These are phyloP conservation scores for Drosophila azteca DNA, from an alignment of 1,140 invertebrate species.

Conservation along the genomic window DNA sequence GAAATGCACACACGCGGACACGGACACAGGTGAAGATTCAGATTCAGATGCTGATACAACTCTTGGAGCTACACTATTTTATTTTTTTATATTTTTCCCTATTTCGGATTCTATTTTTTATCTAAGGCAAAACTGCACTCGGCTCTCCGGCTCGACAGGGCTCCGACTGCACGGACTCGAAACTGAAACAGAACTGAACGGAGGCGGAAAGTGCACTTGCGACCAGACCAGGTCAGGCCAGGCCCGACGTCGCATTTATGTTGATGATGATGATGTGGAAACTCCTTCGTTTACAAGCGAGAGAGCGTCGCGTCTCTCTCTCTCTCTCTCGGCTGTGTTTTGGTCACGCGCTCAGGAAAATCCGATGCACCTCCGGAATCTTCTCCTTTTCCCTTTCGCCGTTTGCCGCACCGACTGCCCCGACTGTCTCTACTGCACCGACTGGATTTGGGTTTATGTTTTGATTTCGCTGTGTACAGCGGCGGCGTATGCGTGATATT, in stretches of 20 bases:
- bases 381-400: background rate
- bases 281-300: constrained; percentile 61
- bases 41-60: too few relatives aligned
- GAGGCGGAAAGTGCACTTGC: constrained; percentile 62
- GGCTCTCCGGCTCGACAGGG: constrained; percentile 46
- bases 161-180: constrained; percentile 70
- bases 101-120: constrained; percentile 16
- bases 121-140: constrained; percentile 25
- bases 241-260: constrained; percentile 64
- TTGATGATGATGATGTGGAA: constrained; percentile 52
- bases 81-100: constrained; percentile 46
- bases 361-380: constrained; percentile 36
- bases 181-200: constrained; percentile 74
- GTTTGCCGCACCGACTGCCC: background rate
- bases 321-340: constrained; percentile 36
- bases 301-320: constrained; percentile 15
- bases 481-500: constrained; percentile 71
- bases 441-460: constrained; percentile 71
- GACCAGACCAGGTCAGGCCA: constrained; percentile 2
- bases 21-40: constrained; percentile 10
- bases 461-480: constrained; percentile 67
- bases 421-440: background rate
- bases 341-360: constrained; percentile 70
- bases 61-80: background rate
- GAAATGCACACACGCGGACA: background rate